Evolutionary conservation across 2,797 vertebrate species (phyloP).

Genomic region (Gymnoscopelus microlampas): DNA sequence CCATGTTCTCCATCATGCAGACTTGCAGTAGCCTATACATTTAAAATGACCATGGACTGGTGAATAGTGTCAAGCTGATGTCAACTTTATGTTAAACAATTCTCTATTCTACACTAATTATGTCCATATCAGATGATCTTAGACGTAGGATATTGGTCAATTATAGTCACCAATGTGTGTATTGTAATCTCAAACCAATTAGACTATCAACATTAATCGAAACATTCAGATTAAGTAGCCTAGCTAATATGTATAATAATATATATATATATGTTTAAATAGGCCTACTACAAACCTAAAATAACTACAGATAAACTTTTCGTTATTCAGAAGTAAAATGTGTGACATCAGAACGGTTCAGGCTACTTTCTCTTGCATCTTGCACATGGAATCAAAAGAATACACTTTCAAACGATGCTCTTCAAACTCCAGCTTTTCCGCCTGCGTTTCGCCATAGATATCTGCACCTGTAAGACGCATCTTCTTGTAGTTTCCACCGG

Average conservation of each 20-base stretch:
- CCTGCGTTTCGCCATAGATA: constrained; percentile 63
- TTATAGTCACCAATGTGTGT: constrained; percentile 42
- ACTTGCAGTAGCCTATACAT: background rate
- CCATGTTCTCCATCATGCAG: background rate
- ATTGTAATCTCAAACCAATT: constrained; percentile 17
- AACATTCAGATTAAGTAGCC: no score
- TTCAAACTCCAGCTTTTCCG: constrained; percentile 61
- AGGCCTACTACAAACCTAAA: no score
- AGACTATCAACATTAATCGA: background rate
- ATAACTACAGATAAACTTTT: constrained; percentile 23
- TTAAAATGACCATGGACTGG: background rate
- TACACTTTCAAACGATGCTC: constrained; percentile 35
- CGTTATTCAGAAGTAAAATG: background rate
- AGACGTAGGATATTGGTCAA: constrained; percentile 34
- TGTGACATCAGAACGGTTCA: background rate
- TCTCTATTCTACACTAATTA: background rate
- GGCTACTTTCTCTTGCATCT: constrained; percentile 5
- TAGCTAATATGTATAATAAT: no score
- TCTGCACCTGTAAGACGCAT: constrained; percentile 80
- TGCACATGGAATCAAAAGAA: constrained; percentile 30
- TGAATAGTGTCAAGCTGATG: background rate
- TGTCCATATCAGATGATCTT: constrained; percentile 7
- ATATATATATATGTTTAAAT: background rate
- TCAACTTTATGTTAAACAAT: background rate
- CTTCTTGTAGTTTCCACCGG: constrained; percentile 40